Base-by-base conservation (phyloP, 2,113 vertebrate genomes). In the Chaenogobius annularis region DNA sequence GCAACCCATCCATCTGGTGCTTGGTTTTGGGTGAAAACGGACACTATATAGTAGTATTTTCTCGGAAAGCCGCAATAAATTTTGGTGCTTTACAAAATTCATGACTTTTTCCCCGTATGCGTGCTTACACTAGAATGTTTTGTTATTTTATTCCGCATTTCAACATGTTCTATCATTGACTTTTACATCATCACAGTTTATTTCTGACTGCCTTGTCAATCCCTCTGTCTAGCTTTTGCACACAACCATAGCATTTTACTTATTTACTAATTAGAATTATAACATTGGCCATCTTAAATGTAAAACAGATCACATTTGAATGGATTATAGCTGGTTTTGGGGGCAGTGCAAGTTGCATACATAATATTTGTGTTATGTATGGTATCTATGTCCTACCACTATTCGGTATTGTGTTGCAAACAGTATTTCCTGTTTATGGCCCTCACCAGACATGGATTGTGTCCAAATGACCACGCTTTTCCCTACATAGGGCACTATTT, bases 11-110 rank as follows among this genome's bases (percentile, higher is more conserved):
- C 77, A 83, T 81, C 80, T 86, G 75, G 43, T 72, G 68, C 80
- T 77, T 58, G 66, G 74, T 83, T n/a, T 67, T 17, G 31, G 74
- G 81, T 67, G 78, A 76, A 89, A 86, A 82, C 54, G 83, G 84
- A 86, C 83, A 86, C 75, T 80, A 77, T 82, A 80, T 81, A 74
- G 76, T 83, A 85, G 76, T 83, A 85, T 85, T 89, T 86, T 74
- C 73, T 83, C 80, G 85, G 73, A 62, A 66, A 68, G 69, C 40
- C 63, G 69, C 73, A 88, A 87, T 76, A 15, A 55, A 77, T 85
- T 88, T 68, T 78, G 74, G 75, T 75, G 81, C 77, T 69, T 66
- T 63, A 82, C 23, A 83, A 78, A 52, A 69, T 65, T 74, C 31
- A 52, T 59, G 70, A 52, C 74, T 50, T 78, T 68, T 76, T 50